Conservation (phyloP, 2,113 vertebrate species). For the Struthidea cinerea region DNA sequence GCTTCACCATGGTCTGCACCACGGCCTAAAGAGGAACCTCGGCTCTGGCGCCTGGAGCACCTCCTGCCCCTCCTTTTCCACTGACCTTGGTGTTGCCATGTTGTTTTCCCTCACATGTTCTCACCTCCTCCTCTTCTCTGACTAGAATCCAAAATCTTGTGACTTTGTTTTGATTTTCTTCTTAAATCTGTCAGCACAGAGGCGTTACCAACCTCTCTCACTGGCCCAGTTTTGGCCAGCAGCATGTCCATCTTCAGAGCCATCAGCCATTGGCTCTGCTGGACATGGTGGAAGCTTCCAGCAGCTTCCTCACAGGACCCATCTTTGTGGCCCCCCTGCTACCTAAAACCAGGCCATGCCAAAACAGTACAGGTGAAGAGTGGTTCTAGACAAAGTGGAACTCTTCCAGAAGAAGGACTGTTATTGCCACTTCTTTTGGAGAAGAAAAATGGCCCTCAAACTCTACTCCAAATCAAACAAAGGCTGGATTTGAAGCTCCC, state of each 20-base stretch:
- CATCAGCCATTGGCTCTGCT: neutral
- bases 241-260: neutral
- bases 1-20: too few relatives aligned
- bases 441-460: neutral
- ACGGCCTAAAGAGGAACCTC: neutral
- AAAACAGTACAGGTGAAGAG: neutral
- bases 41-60: neutral
- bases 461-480: neutral
- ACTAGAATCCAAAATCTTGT: neutral
- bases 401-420: neutral
- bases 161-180: neutral
- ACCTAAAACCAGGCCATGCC: neutral
- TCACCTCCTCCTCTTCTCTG: neutral
- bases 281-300: neutral
- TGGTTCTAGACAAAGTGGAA: neutral
- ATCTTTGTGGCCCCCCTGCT: neutral
- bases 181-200: neutral
- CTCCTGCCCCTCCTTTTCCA: neutral
- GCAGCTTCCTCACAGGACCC: neutral
- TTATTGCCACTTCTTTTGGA: neutral
- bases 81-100: neutral
- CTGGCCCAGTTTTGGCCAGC: neutral
- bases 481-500: neutral
- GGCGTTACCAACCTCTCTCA: neutral
- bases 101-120: neutral